These are phyloP conservation scores for Pharmacophagus antenor DNA, from an alignment of 2,888 invertebrate genomes.

Conservation along the genomic window DNA sequence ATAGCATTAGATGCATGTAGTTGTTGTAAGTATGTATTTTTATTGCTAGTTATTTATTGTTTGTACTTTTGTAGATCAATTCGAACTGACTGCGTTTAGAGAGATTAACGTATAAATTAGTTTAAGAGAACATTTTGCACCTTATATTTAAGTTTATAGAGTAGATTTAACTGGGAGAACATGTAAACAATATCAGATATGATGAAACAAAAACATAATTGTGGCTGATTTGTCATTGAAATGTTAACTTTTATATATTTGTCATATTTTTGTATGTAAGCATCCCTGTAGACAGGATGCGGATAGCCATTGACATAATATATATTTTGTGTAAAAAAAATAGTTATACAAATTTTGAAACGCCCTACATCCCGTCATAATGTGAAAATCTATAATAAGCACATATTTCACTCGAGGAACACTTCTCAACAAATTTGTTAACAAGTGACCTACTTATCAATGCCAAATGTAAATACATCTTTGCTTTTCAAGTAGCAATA, in stretches of 20 bases:
- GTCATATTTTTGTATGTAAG: slow-evolving; percentile 31
- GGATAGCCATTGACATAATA: slow-evolving; percentile 12
- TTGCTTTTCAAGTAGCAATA: background rate
- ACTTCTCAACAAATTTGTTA: no score
- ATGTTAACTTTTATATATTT: slow-evolving; percentile 35
- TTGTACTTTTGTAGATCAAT: slow-evolving; percentile 70
- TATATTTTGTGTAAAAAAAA: slow-evolving; percentile 17
- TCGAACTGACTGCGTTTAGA: slow-evolving; percentile 72
- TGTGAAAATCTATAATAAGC: background rate
- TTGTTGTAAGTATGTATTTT: slow-evolving; percentile 57
- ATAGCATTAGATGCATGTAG: slow-evolving; percentile 58
- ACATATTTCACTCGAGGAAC: no score
- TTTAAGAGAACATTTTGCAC: slow-evolving; percentile 67
- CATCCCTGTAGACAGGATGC: slow-evolving; percentile 33
- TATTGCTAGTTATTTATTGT: slow-evolving; percentile 67
- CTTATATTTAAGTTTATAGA: slow-evolving; percentile 57
- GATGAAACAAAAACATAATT: slow-evolving; percentile 1
- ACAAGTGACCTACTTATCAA: no score
- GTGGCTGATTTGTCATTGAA: slow-evolving; percentile 21
- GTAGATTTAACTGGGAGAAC: slow-evolving; percentile 35
- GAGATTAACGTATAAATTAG: slow-evolving; percentile 69
- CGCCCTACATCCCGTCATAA: background rate
- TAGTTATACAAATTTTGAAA: background rate
- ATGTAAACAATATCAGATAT: background rate
- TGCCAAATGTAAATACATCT: no score